Evolutionary conservation across 2,888 invertebrate genomes (phyloP), one percentile per base, ranked within the genome.

Genomic region (Cryptophagus acutangulus): DNA sequence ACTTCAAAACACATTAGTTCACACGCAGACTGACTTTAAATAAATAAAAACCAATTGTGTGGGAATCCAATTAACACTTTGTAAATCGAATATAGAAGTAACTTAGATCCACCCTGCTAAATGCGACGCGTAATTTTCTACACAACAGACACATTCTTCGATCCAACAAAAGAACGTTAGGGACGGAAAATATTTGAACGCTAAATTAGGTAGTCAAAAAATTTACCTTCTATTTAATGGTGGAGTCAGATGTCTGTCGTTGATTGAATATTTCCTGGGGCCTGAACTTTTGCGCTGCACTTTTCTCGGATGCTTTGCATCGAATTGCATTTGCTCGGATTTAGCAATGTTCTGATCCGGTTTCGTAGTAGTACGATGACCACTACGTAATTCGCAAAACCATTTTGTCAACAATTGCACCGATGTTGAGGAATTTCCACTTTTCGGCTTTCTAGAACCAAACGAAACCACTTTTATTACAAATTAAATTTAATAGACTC

Each of bases 201-300:
- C 9, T 15, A 31, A 31, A 29, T 10, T 35, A n/a, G n/a, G n/a
- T n/a, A n/a, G n/a, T n/a, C n/a, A n/a, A 17, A 26, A 8, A n/a
- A 43, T 48, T 42, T 48, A 52, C 53, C 55, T 55, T 54, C 46
- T 44, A 31, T 45, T 42, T 17, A 49, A 45, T 14, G 41, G 41
- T 10, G 49, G 45, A 20, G 42, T 43, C 17, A 45, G 37, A 38
- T 50, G 52, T 17, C 40, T 44, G 6, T 53, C 52, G 30, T 55
- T 55, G 47, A 59, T 58, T n/a, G 57, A 58, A 36, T 58, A 49
- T 17, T 57, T 37, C 17, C 55, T 45, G 43, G n/a, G n/a, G n/a
- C n/a, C n/a, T n/a, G n/a, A n/a, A n/a, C n/a, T n/a, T n/a, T n/a
- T n/a, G n/a, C n/a, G n/a, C n/a, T n/a, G n/a, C n/a, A n/a, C n/a